Conservation (phyloP, 1,140 invertebrate genomes). For the Neodiprion fabricii region DNA sequence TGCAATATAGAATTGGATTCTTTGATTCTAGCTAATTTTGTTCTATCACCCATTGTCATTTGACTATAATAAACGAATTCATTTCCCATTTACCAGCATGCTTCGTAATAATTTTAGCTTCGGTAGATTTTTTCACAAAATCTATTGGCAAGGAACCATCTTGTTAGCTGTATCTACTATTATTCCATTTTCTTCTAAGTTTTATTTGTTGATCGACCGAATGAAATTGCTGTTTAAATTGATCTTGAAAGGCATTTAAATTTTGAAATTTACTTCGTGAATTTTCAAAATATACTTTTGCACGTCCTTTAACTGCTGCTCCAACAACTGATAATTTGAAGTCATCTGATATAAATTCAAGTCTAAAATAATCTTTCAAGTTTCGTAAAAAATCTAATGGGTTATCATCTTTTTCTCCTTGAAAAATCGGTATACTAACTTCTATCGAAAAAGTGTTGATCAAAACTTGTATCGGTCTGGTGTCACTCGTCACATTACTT, state of each 20-base stretch:
- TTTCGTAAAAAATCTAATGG: not conserved
- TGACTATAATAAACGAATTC: not conserved
- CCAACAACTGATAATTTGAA: not conserved
- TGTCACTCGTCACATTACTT: not conserved
- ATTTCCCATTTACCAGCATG: not conserved
- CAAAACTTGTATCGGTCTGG: not conserved
- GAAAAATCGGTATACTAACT: not conserved
- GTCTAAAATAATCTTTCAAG: conserved; percentile 5
- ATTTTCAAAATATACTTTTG: not conserved
- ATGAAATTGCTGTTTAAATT: not conserved
- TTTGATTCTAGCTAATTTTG: not conserved
- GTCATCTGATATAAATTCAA: not conserved
- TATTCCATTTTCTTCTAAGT: not conserved
- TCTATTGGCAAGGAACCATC: not conserved
- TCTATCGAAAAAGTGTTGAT: not conserved
- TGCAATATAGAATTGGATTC: not conserved
- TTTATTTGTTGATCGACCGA: not conserved
- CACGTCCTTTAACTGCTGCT: not conserved
- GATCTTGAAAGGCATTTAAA: not conserved
- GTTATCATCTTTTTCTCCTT: not conserved
- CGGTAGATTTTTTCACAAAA: not conserved
- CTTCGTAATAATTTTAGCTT: not conserved
- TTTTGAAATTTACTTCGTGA: not conserved
- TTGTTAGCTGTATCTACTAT: not conserved
- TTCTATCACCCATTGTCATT: not conserved